Percentiles rank a stretch among this genome's conserved stretches.
Evolutionary conservation across 2,113 vertebrate species (phyloP).

Genomic region (Notechis scutatus): DNA sequence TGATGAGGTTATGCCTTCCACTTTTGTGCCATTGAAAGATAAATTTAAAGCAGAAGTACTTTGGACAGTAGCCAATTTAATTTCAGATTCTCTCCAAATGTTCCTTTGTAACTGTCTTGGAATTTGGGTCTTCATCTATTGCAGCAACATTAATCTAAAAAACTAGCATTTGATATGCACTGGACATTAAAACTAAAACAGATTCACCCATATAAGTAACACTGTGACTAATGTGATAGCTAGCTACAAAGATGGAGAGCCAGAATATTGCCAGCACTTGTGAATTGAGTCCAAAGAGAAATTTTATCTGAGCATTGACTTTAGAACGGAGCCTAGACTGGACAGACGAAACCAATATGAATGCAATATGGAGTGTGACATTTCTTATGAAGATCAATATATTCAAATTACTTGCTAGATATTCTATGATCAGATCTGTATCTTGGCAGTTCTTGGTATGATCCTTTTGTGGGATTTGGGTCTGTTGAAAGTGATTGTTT

Average conservation of each 20-base stretch:
- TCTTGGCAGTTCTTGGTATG: neutral
- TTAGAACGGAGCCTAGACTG: neutral
- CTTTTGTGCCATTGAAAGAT: neutral
- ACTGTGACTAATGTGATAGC: neutral
- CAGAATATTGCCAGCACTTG: neutral
- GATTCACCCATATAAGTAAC: neutral
- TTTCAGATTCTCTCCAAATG: neutral
- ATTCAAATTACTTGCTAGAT: neutral
- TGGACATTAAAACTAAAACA: neutral
- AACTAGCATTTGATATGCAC: neutral
- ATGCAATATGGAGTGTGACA: neutral
- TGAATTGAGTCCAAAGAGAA: neutral
- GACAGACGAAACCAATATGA: neutral
- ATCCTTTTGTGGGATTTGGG: neutral
- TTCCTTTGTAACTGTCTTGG: neutral
- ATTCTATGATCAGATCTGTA: neutral
- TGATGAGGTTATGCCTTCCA: neutral
- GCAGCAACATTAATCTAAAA: neutral
- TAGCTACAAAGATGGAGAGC: neutral
- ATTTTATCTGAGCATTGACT: neutral
- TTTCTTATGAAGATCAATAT: neutral
- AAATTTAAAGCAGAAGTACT: neutral
- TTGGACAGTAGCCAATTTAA: neutral
- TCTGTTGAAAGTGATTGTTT: neutral
- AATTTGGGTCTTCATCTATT: neutral